Base-by-base conservation (phyloP, 64 coral and sea anemone species). In the Montipora efflorescens region DNA sequence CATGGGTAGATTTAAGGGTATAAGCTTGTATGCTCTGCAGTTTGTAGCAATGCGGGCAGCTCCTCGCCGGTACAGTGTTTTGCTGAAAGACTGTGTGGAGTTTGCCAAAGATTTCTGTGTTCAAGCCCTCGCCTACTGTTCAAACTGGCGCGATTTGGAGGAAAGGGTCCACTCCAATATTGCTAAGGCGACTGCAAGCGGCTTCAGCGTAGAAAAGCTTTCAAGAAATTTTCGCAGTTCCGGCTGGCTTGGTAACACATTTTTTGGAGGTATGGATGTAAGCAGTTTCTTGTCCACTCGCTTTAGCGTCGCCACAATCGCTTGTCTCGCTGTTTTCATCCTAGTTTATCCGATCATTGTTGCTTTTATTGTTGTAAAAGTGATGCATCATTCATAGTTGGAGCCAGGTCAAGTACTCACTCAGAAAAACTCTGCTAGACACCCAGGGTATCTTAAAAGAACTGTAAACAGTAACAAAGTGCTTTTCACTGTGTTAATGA, bases 31-130 rank as follows among this genome's bases (percentile, higher is more conserved):
- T 20, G 96, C 89, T 58, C 55, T 95, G 48, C 79, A 98, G 73
- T 83, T 98, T 70, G 93, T 93, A 4, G 96, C 96, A 9, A 62
- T 95, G 72, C 74, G 93, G 22, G 93, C 96, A 18, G 96, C 96
- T 0, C 96, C 96, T 6, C 96, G 92, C 12, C 79, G 81, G 14
- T 95, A 95, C 23, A 88, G 80, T 49, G 59, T 67, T 55, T 48
- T 98, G 5, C 81, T 98, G 4, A 77, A 98, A 51, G 96, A 98
- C 79, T 98, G 96, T 48, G 96, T 98, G 19, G 96, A 95, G 79
- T 98, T 95, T 74, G 89, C 96, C 1, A 98, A 95, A 64, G 93
- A 95, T 50, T 98, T 95, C 71, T 98, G 96, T 49, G 22, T 95
- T 7, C 82, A 87, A 18, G 59, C 88, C 4, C 92, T 98, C 20